A percentile compares a stretch with the other conserved stretches of the same genome.
These are phyloP conservation scores for Theretra japonica DNA, from an alignment of 2,888 invertebrate genomes.

Conservation along the genomic window DNA sequence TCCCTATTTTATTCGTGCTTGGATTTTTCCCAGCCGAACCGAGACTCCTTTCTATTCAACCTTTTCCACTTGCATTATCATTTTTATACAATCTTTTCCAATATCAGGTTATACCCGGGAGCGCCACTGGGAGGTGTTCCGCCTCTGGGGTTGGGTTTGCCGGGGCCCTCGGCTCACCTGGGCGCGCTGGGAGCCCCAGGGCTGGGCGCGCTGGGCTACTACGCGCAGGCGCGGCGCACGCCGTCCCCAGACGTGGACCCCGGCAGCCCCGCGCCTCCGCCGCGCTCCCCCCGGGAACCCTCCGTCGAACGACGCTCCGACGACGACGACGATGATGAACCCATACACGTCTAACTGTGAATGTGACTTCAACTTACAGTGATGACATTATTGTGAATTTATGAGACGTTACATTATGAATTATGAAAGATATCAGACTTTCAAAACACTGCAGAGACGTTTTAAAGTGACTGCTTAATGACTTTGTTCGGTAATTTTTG, in stretches of 20 bases:
- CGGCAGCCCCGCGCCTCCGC: constrained; percentile 84
- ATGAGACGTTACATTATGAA: neutral
- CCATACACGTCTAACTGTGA: constrained; percentile 84
- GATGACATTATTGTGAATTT: neutral
- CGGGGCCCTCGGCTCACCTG: constrained; percentile 88
- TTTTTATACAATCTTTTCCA: neutral
- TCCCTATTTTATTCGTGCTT: no score
- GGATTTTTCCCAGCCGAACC: no score
- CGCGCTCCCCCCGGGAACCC: constrained; percentile 71
- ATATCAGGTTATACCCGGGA: constrained; percentile 84
- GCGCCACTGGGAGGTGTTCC: constrained; percentile 84
- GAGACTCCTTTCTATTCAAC: no score
- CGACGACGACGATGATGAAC: constrained; percentile 86
- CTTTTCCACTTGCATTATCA: neutral
- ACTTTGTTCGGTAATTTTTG: constrained; percentile 7
- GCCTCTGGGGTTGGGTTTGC: constrained; percentile 85
- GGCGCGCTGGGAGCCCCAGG: constrained; percentile 88
- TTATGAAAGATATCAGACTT: constrained; percentile 11
- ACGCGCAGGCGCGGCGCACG: constrained; percentile 79
- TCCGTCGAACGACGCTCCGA: constrained; percentile 75
- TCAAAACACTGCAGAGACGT: neutral
- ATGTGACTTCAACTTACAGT: constrained; percentile 29
- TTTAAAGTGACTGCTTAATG: constrained; percentile 1
- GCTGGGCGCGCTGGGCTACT: constrained; percentile 82
- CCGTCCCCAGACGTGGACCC: constrained; percentile 85